These are phyloP conservation scores for Hemaris fuciformis DNA, from an alignment of 2,888 invertebrate species.

Conservation along the genomic window DNA sequence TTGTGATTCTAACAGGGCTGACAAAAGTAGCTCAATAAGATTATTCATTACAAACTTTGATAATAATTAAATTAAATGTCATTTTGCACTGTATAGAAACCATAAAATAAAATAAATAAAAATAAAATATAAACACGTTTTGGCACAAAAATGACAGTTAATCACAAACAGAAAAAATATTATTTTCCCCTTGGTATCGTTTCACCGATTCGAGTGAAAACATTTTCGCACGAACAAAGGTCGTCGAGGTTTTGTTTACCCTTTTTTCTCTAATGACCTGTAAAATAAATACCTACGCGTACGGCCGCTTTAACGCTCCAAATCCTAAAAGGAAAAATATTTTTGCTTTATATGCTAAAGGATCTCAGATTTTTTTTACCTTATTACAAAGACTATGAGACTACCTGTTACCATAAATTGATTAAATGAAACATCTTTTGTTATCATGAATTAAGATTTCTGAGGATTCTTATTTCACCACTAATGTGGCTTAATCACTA, in stretches of 20 bases:
- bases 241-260: conserved; percentile 56
- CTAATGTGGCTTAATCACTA: no score
- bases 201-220: background rate
- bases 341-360: conserved; percentile 33
- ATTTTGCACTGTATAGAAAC: no score
- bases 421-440: background rate
- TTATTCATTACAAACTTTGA: background rate
- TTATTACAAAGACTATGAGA: background rate
- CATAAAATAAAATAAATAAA: no score
- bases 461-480: no score
- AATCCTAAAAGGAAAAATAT: conserved; percentile 50
- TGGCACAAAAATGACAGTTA: conserved; percentile 19
- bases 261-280: conserved; percentile 71
- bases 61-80: background rate
- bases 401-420: no score
- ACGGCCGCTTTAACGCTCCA: conserved; percentile 54
- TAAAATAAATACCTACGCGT: conserved; percentile 58
- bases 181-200: background rate
- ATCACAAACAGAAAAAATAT: conserved; percentile 11
- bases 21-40: conserved; percentile 27
- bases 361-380: no score
- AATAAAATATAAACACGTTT: no score
- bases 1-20: conserved; percentile 37
- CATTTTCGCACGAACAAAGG: conserved; percentile 12
- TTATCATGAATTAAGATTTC: no score